These are phyloP conservation scores for Diplazon laetatorius DNA, from an alignment of 2,888 invertebrate species.

Conservation along the genomic window DNA sequence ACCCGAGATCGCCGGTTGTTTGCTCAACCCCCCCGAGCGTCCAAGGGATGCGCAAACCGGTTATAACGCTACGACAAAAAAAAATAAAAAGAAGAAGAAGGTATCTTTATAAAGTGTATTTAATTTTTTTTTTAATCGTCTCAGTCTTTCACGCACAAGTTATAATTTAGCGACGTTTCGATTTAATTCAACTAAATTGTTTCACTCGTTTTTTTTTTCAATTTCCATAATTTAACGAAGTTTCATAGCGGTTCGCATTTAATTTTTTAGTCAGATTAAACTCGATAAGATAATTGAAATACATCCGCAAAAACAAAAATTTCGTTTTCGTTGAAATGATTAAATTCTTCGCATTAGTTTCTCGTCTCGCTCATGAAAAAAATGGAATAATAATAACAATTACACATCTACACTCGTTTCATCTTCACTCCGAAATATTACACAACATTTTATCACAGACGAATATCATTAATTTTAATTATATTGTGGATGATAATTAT, in stretches of 20 bases:
- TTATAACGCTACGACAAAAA: constrained; percentile 38
- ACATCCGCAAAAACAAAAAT: background rate
- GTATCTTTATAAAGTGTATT: constrained; percentile 39
- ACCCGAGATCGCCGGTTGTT: constrained; percentile 55
- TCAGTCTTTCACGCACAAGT: constrained; percentile 9
- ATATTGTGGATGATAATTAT: too few species aligned
- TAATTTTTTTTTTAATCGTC: constrained; percentile 24
- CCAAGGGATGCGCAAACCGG: constrained; percentile 48
- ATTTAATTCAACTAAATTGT: constrained; percentile 20
- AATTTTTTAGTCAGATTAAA: background rate
- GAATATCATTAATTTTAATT: too few species aligned
- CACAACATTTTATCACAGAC: too few species aligned
- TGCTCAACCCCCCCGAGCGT: constrained; percentile 52
- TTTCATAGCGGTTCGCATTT: background rate
- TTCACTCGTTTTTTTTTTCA: constrained; percentile 7
- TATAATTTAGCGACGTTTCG: constrained; percentile 21
- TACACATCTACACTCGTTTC: too few species aligned
- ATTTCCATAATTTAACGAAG: background rate
- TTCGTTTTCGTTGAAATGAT: background rate
- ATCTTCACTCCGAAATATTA: too few species aligned
- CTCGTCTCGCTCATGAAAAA: background rate
- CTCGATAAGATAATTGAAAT: constrained; percentile 1
- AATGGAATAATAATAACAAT: background rate
- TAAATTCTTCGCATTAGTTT: background rate
- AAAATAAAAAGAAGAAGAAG: too few species aligned